Percentiles rank a stretch among this genome's conserved stretches.
These are phyloP conservation scores for Propithecus deckenii DNA, from an alignment of 2,797 vertebrate species.

Conservation along the genomic window DNA sequence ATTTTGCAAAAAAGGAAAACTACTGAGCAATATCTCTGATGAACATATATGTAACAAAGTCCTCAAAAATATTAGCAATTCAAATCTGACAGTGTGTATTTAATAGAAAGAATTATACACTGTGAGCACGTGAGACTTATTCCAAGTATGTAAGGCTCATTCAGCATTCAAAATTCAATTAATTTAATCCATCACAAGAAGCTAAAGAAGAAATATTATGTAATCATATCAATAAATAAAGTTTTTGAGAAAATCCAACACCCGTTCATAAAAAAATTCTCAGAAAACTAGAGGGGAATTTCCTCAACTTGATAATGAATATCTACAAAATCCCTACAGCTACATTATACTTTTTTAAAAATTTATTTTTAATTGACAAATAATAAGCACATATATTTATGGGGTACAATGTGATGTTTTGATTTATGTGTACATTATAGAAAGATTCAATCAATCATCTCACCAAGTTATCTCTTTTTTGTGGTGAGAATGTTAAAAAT, in stretches of 20 bases:
- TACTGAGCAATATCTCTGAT: not conserved
- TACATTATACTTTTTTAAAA: not conserved
- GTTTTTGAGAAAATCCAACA: not conserved
- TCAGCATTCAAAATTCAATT: not conserved
- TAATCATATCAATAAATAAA: not conserved
- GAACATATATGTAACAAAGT: not conserved
- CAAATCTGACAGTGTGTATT: not conserved
- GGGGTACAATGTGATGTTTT: not conserved
- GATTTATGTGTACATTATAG: not conserved
- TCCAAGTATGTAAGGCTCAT: not conserved
- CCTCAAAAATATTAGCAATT: not conserved
- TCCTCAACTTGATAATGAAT: not conserved
- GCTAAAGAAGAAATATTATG: not conserved
- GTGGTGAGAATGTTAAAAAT: not conserved
- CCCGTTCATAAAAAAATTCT: not conserved
- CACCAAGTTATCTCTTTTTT: not conserved
- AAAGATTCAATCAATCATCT: not conserved
- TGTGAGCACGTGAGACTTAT: not conserved
- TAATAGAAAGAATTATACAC: not conserved
- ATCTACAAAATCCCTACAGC: not conserved
- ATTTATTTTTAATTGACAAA: not conserved
- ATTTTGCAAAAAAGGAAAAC: not conserved
- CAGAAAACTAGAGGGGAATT: not conserved
- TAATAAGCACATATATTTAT: not conserved
- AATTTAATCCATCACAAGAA: not conserved